phyloP scores from a whole-genome alignment of 2,888 invertebrate genomes.

The Dichetophora obliterata region DNA sequence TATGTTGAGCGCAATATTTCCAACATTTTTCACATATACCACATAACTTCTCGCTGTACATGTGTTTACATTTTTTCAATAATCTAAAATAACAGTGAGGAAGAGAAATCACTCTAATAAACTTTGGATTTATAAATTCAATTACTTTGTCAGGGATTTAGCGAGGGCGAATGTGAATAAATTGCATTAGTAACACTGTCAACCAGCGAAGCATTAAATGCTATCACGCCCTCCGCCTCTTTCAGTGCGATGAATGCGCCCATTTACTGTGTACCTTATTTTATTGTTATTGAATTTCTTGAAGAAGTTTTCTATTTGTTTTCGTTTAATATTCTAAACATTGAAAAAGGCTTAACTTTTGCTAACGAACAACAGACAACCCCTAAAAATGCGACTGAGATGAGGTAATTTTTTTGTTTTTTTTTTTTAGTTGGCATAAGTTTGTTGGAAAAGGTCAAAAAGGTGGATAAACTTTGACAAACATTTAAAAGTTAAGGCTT shows the following conservation, averaged over 20 bases:
- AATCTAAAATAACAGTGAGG: background rate
- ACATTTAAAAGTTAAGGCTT: no score
- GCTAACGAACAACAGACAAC: background rate
- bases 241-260: background rate
- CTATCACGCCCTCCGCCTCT: background rate
- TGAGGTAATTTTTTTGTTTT: no score
- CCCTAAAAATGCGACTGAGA: no score
- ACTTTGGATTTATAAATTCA: slow-evolving; percentile 18
- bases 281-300: background rate
- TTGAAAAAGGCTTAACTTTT: background rate
- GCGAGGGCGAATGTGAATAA: background rate
- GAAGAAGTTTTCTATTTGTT: slow-evolving; percentile 23
- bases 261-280: background rate
- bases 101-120: background rate
- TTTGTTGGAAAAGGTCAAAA: no score
- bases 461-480: no score
- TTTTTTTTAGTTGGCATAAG: no score
- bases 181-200: slow-evolving; percentile 1
- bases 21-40: slow-evolving; percentile 18
- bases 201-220: background rate
- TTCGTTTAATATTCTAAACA: background rate
- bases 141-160: slow-evolving; percentile 22
- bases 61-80: background rate
- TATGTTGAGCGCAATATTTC: slow-evolving; percentile 27
- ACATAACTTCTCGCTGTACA: background rate